Base-by-base conservation (phyloP, 1,140 invertebrate genomes). In the Magallana gigas region DNA sequence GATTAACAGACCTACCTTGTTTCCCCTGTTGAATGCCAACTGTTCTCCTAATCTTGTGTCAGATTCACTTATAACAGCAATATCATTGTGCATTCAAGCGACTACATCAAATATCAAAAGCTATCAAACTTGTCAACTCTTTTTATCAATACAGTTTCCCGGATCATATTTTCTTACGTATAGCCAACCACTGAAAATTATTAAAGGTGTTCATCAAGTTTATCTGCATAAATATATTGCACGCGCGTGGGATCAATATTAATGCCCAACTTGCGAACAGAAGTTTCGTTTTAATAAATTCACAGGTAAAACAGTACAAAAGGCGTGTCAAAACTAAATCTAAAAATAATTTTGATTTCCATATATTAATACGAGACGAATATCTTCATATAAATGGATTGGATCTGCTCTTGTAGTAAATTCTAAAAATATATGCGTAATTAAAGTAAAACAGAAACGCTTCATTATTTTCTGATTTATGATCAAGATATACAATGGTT, bases 61-160 rank as follows among this genome's bases (percentile, higher is more conserved):
- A 76, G 23, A 36, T 76, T 29, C 23, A 76, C 23, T 23, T 76
- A 76, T 76, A 76, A 76, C 36, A 76, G 36, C 68, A 76, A 29
- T 76, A 76, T 76, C 68, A 76, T 76, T 76, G 68, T 76, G 18
- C 36, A 76, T 76, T 76, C 68, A 76, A 76, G 68, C 7, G 68
- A 76, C 23, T 29, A 76, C 68, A 76, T 76, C 68, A 76, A 76
- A 76, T 18, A 76, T 76, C 23, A 76, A 76, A 76, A 76, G 18
- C 68, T 76, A 76, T 76, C 68, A 76, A 76, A 36, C 68, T 29
- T 76, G 68, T 36, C 68, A 76, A 29, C 23, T 29, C 36, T 23
- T 48, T 76, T 76, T 76, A 29, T 11, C 23, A 12, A 76, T 76
- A 23, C 68, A 76, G 68, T 76, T 76, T 76, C 68, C 68, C 68